A percentile compares a stretch with the other conserved stretches of the same genome.
Evolutionary conservation across 1,140 invertebrate genomes (phyloP).

Genomic region (Lethrus apterus): DNA sequence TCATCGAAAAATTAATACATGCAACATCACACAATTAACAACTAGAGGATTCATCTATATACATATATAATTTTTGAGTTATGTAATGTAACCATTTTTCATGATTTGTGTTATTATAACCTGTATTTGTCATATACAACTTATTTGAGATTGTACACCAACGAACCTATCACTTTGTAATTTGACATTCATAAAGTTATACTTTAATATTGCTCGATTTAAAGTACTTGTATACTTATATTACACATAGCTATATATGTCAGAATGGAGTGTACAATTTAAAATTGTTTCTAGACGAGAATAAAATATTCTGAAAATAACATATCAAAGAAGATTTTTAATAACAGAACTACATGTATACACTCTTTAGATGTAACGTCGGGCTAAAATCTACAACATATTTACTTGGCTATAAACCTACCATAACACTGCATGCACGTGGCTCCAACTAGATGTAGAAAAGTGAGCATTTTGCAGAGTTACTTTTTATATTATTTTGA

Average conservation of each 20-base stretch:
- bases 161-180: slow-evolving; percentile 36
- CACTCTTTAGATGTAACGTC: slow-evolving; percentile 14
- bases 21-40: too few relatives aligned
- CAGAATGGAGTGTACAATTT: slow-evolving; percentile 7
- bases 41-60: too few relatives aligned
- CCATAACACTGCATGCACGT: slow-evolving; percentile 28
- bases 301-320: slow-evolving; percentile 13
- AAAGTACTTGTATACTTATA: slow-evolving; percentile 14
- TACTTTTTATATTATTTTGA: slow-evolving; percentile 27
- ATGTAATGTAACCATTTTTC: too few relatives aligned
- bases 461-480: slow-evolving; percentile 35
- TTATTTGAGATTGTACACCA: slow-evolving; percentile 16
- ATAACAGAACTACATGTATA: slow-evolving; percentile 20
- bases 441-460: slow-evolving; percentile 24
- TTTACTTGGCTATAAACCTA: slow-evolving; percentile 24
- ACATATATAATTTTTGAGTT: too few relatives aligned
- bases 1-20: too few relatives aligned
- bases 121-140: too few relatives aligned
- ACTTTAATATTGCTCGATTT: slow-evolving; percentile 9
- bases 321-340: slow-evolving; percentile 14
- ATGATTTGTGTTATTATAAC: too few relatives aligned
- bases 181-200: slow-evolving; percentile 33
- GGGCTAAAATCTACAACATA: slow-evolving; percentile 15
- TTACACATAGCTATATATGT: slow-evolving; percentile 12
- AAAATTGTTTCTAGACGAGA: not conserved